Conservation (phyloP, 92 coral and sea anemone species). For the Siderastrea siderea region DNA sequence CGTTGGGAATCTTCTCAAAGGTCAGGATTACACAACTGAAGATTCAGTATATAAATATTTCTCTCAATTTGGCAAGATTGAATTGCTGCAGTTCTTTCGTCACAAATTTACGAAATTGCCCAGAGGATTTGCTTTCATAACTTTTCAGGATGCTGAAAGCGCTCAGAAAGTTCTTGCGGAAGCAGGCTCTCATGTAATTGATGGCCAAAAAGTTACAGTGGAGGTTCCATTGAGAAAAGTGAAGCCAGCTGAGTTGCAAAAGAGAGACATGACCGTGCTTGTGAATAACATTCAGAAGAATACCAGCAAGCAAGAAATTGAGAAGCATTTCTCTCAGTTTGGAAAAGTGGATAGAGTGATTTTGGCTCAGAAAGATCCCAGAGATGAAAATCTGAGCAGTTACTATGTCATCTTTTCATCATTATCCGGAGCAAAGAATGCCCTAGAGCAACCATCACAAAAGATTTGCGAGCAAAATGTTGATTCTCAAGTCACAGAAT, state of each 20-base stretch:
- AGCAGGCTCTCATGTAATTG: not conserved
- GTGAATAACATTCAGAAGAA: not conserved
- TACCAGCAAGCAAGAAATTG: not conserved
- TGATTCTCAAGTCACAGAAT: slow-evolving; percentile 8
- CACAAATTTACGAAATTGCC: not conserved
- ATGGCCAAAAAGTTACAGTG: not conserved
- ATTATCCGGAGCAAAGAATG: not conserved
- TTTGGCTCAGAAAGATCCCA: not conserved
- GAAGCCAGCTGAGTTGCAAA: not conserved
- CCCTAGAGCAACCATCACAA: slow-evolving; percentile 21
- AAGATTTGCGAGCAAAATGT: slow-evolving; percentile 19
- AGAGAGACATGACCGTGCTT: slow-evolving; percentile 5
- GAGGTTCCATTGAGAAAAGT: not conserved
- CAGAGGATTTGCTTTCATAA: slow-evolving; percentile 36
- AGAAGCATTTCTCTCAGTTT: slow-evolving; percentile 16
- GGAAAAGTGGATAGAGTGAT: slow-evolving; percentile 18
- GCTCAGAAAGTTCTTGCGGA: slow-evolving; percentile 4
- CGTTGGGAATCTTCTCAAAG: slow-evolving; percentile 18
- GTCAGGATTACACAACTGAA: not conserved
- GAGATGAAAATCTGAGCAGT: not conserved
- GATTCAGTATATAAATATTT: slow-evolving; percentile 10
- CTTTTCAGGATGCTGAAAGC: slow-evolving; percentile 2
- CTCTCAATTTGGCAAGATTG: slow-evolving; percentile 32
- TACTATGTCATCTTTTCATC: slow-evolving; percentile 27
- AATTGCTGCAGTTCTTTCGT: slow-evolving; percentile 10